Percentiles rank a stretch among this genome's conserved stretches.
These are phyloP conservation scores for Spheniscus humboldti DNA, from an alignment of 2,797 vertebrate genomes.

Conservation along the genomic window DNA sequence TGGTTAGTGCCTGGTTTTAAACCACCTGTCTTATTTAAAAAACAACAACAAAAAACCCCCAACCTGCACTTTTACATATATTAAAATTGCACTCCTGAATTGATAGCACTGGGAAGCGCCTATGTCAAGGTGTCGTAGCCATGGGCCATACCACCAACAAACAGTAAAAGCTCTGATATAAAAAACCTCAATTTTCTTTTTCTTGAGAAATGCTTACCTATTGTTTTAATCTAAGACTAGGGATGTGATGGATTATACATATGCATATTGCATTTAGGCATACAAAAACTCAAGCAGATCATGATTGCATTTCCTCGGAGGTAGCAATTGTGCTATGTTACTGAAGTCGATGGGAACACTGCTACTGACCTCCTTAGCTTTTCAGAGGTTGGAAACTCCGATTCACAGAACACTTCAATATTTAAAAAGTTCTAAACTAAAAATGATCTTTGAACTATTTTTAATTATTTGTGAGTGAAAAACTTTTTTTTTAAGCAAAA, in stretches of 20 bases:
- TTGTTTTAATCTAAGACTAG: not conserved
- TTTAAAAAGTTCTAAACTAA: not conserved
- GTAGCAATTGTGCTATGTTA: not conserved
- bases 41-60: not conserved
- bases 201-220: not conserved
- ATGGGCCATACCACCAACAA: not conserved
- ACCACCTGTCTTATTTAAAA: conserved; percentile 63
- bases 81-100: conserved; percentile 72
- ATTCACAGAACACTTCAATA: not conserved
- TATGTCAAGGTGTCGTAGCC: not conserved
- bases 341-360: not conserved
- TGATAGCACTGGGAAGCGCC: conserved; percentile 11
- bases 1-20: conserved; percentile 74
- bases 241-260: not conserved
- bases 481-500: not conserved
- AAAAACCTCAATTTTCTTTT: not conserved
- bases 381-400: not conserved
- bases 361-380: not conserved
- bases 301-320: not conserved
- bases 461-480: not conserved
- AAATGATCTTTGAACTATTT: not conserved
- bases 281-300: not conserved
- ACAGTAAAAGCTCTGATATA: not conserved
- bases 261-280: not conserved
- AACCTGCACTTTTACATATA: conserved; percentile 46